Conservation (phyloP, 2,113 vertebrate species). For the Eira barbara region DNA sequence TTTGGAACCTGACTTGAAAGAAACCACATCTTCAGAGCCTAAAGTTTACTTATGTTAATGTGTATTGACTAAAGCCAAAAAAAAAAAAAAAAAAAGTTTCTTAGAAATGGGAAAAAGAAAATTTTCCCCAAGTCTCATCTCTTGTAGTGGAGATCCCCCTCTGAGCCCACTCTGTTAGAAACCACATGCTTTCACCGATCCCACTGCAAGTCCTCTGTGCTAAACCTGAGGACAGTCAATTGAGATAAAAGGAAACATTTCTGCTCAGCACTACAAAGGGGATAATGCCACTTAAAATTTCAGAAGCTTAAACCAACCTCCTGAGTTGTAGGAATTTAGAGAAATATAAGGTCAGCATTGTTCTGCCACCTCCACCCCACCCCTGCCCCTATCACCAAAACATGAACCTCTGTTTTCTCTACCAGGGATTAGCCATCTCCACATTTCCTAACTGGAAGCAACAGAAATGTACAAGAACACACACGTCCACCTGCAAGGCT, state of each 20-base stretch:
- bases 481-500: not conserved
- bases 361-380: accelerated
- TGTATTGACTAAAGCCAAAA: not conserved
- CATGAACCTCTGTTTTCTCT: not conserved
- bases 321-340: not conserved
- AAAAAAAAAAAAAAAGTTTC: not conserved
- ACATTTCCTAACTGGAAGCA: not conserved
- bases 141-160: not conserved
- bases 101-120: not conserved
- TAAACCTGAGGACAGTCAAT: not conserved
- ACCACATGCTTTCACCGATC: not conserved
- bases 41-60: not conserved
- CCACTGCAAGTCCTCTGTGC: not conserved
- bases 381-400: too few species aligned
- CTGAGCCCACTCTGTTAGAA: not conserved
- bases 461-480: not conserved
- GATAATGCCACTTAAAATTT: not conserved
- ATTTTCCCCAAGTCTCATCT: not conserved
- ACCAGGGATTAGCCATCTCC: not conserved
- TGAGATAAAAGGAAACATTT: constrained; percentile 9
- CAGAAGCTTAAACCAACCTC: constrained; percentile 15
- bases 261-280: not conserved
- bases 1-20: not conserved
- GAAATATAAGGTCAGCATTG: not conserved
- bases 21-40: not conserved